Base-by-base conservation (phyloP, 2,888 invertebrate genomes). In the Ectropis crepuscularia region DNA sequence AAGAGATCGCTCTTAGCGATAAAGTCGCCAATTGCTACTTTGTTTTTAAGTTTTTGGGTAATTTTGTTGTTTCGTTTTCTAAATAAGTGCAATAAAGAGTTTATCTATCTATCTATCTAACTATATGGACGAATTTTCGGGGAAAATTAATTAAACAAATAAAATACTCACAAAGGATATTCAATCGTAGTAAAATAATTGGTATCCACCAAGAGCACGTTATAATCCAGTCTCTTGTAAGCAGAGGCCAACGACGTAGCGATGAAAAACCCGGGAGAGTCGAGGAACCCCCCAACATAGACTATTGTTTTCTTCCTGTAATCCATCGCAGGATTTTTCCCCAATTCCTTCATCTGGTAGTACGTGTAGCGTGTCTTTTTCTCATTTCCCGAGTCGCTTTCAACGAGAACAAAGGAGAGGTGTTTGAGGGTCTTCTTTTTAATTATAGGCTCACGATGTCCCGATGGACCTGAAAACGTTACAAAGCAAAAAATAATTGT, bases 251-350 rank as follows among this genome's bases (percentile, higher is more conserved):
- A 50, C 0, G 70, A 54, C 2, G 61, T 48, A 0, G 81, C 83
- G 0, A 79, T 65, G 0, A 79, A 73, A 47, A 79, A 80, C 6
- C 51, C 72, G 0, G 87, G 83, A 7, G 80, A 84, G 41, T 90
- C 90, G 69, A 87, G 39, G 55, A 74, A 91, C 0, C 90, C 90
- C 0, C 85, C 85, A 0, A 85, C 79, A 47, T 83, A 90, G 39
- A 91, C 5, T 9, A 85, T 5, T 0, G 88, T 89, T 57, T 77
- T 84, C 61, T 77, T 87, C 0, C 59, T 76, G 57, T 78, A 83
- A 70, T 83, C 77, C 5, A 90, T 57, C 2, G 58, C 36, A 0
- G 74, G 63, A 43, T 87, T 82, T 36, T 76, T 78, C 0, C 78
- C 78, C 0, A 90, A 59, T 0, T 79, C 64, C 39, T 55, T 63